A percentile compares a stretch with the other conserved stretches of the same genome.
Evolutionary conservation across 2,888 invertebrate genomes (phyloP).

Genomic region (Drosophila multiciliata): DNA sequence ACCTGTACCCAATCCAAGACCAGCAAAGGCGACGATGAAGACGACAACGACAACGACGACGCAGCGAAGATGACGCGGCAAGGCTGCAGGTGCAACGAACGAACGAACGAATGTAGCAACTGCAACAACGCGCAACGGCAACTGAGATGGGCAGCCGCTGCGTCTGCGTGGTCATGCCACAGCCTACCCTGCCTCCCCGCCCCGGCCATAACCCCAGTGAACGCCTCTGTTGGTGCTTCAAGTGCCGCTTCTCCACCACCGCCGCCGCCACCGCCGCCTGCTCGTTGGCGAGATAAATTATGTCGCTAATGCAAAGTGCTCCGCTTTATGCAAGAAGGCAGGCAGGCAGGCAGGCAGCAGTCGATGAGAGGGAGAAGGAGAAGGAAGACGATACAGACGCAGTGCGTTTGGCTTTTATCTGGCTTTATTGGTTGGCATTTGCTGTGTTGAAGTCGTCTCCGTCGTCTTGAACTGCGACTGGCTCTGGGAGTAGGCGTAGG

Average conservation of each 20-base stretch:
- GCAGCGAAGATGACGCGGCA: constrained; percentile 75
- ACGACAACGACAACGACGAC: constrained; percentile 67
- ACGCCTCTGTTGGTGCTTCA: constrained; percentile 21
- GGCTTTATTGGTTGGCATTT: constrained; percentile 66
- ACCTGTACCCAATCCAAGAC: constrained; percentile 36
- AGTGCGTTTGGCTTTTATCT: constrained; percentile 76
- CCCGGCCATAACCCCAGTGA: constrained; percentile 10
- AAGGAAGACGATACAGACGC: constrained; percentile 66
- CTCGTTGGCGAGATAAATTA: constrained; percentile 84
- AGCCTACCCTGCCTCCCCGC: constrained; percentile 5
- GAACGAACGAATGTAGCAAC: constrained; percentile 41
- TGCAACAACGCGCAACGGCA: constrained; percentile 46
- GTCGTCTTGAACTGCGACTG: constrained; percentile 41
- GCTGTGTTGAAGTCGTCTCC: constrained; percentile 56
- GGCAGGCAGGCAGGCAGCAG: constrained; percentile 9
- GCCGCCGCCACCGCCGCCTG: constrained; percentile 40
- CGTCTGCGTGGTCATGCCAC: constrained; percentile 78
- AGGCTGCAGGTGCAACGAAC: constrained; percentile 79
- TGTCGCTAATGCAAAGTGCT: constrained; percentile 85
- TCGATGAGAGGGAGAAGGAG: not conserved
- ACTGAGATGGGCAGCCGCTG: constrained; percentile 68
- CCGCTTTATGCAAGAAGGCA: constrained; percentile 76
- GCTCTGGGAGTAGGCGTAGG: constrained; percentile 83
- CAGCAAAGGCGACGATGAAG: constrained; percentile 73
- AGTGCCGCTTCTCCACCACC: constrained; percentile 22